phyloP scores from a whole-genome alignment of 2,797 vertebrate genomes.

The Periparus ater region DNA sequence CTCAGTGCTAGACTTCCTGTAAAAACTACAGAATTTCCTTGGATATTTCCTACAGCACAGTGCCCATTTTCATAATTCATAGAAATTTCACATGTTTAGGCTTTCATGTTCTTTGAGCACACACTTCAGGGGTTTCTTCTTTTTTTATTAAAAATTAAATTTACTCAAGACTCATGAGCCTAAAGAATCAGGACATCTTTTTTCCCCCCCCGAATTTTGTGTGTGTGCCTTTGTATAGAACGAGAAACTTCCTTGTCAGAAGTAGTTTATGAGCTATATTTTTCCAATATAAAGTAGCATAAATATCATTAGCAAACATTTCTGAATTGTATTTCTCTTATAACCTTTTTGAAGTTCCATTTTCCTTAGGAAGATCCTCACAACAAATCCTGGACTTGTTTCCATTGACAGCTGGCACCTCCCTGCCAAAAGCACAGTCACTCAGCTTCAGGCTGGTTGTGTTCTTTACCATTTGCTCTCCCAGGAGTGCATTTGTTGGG shows the following conservation, averaged over 20 bases:
- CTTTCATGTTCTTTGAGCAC: background rate
- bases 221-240: background rate
- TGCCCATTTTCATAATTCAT: background rate
- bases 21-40: background rate
- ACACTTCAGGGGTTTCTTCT: background rate
- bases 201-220: background rate
- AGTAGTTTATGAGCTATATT: background rate
- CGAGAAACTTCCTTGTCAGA: background rate
- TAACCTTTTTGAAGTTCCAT: background rate
- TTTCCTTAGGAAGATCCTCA: background rate
- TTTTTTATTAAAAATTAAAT: background rate
- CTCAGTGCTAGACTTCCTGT: background rate
- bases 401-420: slow-evolving; percentile 3
- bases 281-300: background rate
- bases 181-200: background rate
- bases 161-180: background rate
- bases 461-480: slow-evolving; percentile 36
- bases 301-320: background rate
- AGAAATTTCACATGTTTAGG: background rate
- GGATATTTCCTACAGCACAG: background rate
- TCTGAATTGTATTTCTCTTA: background rate
- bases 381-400: background rate
- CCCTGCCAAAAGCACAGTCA: background rate
- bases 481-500: background rate
- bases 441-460: background rate